Percentiles rank a stretch among this genome's conserved stretches.
Evolutionary conservation across 2,888 invertebrate species (phyloP).

Genomic region (Ceriagrion tenellum): DNA sequence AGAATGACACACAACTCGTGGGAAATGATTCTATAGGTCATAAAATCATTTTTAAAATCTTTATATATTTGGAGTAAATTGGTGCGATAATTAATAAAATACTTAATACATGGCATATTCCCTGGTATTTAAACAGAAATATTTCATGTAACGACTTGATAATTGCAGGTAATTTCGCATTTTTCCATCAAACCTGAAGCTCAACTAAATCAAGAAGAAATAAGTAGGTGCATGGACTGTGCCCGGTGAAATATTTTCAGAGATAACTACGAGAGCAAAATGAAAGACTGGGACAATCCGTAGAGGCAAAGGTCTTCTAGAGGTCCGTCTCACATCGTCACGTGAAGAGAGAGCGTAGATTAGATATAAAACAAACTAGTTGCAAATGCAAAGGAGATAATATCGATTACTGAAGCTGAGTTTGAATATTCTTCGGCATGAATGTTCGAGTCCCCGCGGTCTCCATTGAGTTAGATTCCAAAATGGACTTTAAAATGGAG

Average conservation of each 20-base stretch:
- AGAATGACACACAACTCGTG: no score
- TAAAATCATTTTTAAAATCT: no score
- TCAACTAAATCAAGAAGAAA: background rate
- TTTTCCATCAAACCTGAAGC: background rate
- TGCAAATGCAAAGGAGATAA: background rate
- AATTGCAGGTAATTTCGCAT: background rate
- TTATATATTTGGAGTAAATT: no score
- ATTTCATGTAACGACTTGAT: background rate
- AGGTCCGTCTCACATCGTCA: conserved; percentile 41
- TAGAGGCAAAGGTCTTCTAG: conserved; percentile 42
- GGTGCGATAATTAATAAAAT: no score
- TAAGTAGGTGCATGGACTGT: conserved; percentile 10
- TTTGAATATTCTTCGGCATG: background rate
- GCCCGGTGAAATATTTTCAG: background rate
- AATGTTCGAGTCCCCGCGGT: no score
- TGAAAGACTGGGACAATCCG: background rate
- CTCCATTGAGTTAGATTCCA: no score
- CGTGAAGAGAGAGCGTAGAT: conserved; percentile 4
- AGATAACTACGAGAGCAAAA: conserved; percentile 28
- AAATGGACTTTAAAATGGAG: no score
- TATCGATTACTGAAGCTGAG: background rate
- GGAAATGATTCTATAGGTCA: no score
- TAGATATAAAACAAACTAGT: background rate
- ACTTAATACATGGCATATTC: no score
- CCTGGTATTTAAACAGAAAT: no score